phyloP scores from a whole-genome alignment of 1,140 invertebrate species.

The Scaptomyza pallida region DNA sequence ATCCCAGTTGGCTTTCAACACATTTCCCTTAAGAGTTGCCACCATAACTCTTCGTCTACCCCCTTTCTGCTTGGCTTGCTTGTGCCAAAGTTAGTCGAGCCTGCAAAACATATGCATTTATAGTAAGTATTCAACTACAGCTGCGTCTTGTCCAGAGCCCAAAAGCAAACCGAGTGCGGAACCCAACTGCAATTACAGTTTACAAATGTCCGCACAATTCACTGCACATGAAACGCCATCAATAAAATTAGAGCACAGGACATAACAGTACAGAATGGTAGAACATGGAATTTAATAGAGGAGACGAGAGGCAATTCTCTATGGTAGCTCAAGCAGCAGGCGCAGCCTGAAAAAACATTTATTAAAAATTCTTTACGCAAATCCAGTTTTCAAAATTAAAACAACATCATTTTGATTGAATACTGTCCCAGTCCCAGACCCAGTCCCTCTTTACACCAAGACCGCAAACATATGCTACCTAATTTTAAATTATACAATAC shows the following conservation, averaged over 20 bases:
- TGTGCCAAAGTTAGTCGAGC: slow-evolving; percentile 41
- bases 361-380: slow-evolving; percentile 81
- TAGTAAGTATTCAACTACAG: slow-evolving; percentile 26
- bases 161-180: slow-evolving; percentile 29
- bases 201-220: slow-evolving; percentile 70
- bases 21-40: slow-evolving; percentile 2
- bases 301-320: slow-evolving; percentile 50
- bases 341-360: slow-evolving; percentile 68
- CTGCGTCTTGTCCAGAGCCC: slow-evolving; percentile 34
- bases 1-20: slow-evolving; percentile 33
- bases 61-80: slow-evolving; percentile 16
- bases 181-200: slow-evolving; percentile 70
- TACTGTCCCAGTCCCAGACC: slow-evolving; percentile 34
- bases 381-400: slow-evolving; percentile 72
- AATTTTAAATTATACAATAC: slow-evolving; percentile 69
- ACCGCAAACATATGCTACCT: slow-evolving; percentile 80
- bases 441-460: background rate
- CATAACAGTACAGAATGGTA: slow-evolving; percentile 12
- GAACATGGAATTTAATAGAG: slow-evolving; percentile 3
- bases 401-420: slow-evolving; percentile 81
- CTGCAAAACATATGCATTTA: slow-evolving; percentile 52
- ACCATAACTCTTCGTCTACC: background rate
- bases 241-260: slow-evolving; percentile 77
- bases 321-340: slow-evolving; percentile 27
- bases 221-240: slow-evolving; percentile 77